Evolutionary conservation across 2,797 vertebrate genomes (phyloP).

Genomic region (Eospalax fontanierii): DNA sequence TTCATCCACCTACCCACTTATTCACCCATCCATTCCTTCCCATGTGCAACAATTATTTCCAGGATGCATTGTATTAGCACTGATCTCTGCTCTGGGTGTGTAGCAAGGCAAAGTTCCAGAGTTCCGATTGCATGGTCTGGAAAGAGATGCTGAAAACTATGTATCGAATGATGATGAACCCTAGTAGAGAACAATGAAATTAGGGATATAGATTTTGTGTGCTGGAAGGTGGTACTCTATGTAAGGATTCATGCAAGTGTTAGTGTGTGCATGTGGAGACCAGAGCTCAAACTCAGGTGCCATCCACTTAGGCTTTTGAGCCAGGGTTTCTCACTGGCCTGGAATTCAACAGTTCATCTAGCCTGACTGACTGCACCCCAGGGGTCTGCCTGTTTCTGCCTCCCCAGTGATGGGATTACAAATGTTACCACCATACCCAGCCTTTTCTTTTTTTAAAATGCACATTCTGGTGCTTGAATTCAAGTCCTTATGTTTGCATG

Average conservation of each 20-base stretch:
- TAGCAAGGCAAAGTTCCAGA: not conserved
- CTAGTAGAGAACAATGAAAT: not conserved
- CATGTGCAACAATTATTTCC: not conserved
- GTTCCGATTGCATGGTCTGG: not conserved
- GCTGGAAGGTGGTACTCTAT: fast-evolving
- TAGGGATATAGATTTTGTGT: not conserved
- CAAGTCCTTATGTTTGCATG: not conserved
- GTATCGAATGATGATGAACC: not conserved
- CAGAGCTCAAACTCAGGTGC: not conserved
- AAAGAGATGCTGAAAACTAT: not conserved
- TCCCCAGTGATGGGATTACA: not conserved
- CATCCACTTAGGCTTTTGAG: not conserved
- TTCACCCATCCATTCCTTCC: not conserved
- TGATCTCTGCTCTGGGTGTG: not conserved
- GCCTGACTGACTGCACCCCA: not conserved
- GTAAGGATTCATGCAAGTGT: too few relatives aligned
- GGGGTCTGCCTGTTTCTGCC: not conserved
- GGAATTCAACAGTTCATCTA: not conserved
- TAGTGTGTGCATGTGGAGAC: not conserved
- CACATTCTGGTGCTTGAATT: not conserved
- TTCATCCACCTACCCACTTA: too few relatives aligned
- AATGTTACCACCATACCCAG: not conserved
- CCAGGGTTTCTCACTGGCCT: not conserved
- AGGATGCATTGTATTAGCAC: fast-evolving
- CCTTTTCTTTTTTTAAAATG: not conserved